Percentiles rank a stretch among this genome's conserved stretches.
Evolutionary conservation across 2,113 vertebrate species (phyloP).

Genomic region (Pygoscelis antarcticus): DNA sequence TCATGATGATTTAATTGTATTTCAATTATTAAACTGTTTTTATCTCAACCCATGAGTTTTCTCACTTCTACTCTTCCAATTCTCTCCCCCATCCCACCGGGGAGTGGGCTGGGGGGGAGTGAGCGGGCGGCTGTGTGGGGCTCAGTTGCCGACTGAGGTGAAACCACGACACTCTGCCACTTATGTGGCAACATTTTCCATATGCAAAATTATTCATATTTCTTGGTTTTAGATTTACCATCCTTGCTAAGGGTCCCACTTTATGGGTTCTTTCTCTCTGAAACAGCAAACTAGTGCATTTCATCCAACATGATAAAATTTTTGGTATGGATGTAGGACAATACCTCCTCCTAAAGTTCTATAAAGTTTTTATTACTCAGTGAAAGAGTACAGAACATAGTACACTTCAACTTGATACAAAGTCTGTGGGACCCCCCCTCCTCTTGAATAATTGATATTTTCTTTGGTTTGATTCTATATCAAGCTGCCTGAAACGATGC

Average conservation of each 20-base stretch:
- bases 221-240: neutral
- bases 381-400: neutral
- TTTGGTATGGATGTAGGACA: neutral
- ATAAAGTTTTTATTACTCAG: neutral
- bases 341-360: neutral
- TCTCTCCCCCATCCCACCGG: too few relatives aligned
- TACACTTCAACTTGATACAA: neutral
- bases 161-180: neutral
- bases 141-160: too few relatives aligned
- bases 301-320: neutral
- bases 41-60: too few relatives aligned
- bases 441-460: neutral
- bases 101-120: too few relatives aligned
- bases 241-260: neutral
- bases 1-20: too few relatives aligned
- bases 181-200: neutral
- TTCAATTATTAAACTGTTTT: too few relatives aligned
- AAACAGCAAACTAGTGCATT: neutral
- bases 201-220: neutral
- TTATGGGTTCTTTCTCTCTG: neutral
- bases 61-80: too few relatives aligned
- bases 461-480: neutral
- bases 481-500: neutral
- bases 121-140: too few relatives aligned
- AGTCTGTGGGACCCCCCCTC: neutral